Conservation (phyloP, 2,113 vertebrate species). For the Erythrocercus mccallii region DNA sequence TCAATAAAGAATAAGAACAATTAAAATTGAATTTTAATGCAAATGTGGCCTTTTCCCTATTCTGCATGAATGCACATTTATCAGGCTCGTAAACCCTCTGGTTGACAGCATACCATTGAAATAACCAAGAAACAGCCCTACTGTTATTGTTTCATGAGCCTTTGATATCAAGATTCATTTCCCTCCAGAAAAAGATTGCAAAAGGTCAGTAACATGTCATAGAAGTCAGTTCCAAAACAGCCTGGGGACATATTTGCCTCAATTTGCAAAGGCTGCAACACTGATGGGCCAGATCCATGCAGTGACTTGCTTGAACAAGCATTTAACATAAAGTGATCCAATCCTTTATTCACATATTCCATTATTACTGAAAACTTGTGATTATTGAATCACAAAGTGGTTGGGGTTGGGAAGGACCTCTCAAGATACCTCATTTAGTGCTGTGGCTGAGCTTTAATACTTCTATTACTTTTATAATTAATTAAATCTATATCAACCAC, state of each 20-base stretch:
- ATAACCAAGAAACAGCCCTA: slow-evolving; percentile 34
- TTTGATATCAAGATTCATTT: slow-evolving; percentile 63
- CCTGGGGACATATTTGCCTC: neutral
- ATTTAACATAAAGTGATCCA: neutral
- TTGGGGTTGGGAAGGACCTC: neutral
- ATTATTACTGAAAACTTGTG: neutral
- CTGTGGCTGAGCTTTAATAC: neutral
- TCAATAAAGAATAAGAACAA: slow-evolving; percentile 75
- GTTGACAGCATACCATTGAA: slow-evolving; percentile 62
- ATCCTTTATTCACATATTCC: neutral
- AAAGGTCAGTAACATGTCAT: slow-evolving; percentile 58
- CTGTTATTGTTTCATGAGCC: slow-evolving; percentile 62
- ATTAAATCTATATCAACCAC: neutral
- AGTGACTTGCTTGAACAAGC: neutral
- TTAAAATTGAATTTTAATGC: slow-evolving; percentile 80
- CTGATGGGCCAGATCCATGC: neutral
- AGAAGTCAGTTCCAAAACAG: neutral
- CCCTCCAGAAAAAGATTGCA: slow-evolving; percentile 28
- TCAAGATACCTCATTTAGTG: neutral
- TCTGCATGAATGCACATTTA: slow-evolving; percentile 69
- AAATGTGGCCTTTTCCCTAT: slow-evolving; percentile 81
- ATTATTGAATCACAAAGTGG: neutral
- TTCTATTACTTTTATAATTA: neutral
- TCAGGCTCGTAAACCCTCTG: slow-evolving; percentile 52
- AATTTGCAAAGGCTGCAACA: neutral